Evolutionary conservation across 2,113 vertebrate species (phyloP), one percentile per base, ranked within the genome.

Genomic region (Pteruthius melanotis): DNA sequence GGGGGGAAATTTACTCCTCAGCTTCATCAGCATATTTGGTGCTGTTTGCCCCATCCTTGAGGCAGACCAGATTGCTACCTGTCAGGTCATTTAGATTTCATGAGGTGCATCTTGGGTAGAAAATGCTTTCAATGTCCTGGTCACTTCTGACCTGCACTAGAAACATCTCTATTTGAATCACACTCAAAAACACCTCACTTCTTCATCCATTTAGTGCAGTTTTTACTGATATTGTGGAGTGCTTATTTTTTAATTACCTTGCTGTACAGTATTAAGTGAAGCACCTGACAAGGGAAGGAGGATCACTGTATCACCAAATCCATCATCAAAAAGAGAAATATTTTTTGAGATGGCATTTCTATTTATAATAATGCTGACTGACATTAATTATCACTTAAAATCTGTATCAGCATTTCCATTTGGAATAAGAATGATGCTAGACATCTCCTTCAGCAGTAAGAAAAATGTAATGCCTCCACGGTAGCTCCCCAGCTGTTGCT

Each of bases 321-420:
- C 47, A 40, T 66, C 1, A 1, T 50, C 31, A 78, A 56, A 82
- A 88, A 77, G 59, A 79, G 47, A 75, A 94, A 39, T 77, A 74
- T 49, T 93, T 86, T 83, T 85, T 92, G 76, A 95, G 79, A 71
- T 68, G 37, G 69, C 53, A 53, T 64, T 91, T 89, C 85, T 74
- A 52, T 70, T 74, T 91, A 56, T 92, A 88, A 44, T 72, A 83
- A 83, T 83, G 47, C 76, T 87, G 93, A 86, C 68, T 95, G 92
- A 83, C 75, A 74, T 74, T 92, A 91, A 91, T 92, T 87, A 72
- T 80, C 35, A 59, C 37, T 92, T 88, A n/a, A 85, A 90, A 83
- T 77, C 59, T 76, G 47, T 59, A 82, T 85, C 94, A 91, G 74
- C 78, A 82, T 63, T 93, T 80, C 71, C 39, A 65, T 80, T 90